These are phyloP conservation scores for Coluber constrictor DNA, from an alignment of 2,797 vertebrate species.

Conservation along the genomic window DNA sequence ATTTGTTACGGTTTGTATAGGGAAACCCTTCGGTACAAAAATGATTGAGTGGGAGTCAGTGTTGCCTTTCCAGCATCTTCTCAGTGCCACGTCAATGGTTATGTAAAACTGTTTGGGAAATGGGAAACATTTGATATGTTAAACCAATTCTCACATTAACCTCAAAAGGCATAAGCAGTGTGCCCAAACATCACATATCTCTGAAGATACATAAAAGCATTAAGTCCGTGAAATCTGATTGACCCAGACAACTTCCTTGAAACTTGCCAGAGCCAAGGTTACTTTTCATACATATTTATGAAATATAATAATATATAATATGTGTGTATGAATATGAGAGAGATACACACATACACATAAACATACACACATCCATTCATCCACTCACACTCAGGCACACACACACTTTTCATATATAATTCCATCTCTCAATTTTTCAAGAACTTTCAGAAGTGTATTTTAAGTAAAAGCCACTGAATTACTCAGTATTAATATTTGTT, in stretches of 20 bases:
- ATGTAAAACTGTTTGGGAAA: neutral
- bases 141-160: neutral
- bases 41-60: neutral
- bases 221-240: neutral
- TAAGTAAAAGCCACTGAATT: neutral
- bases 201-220: neutral
- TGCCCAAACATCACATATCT: neutral
- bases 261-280: neutral
- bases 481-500: neutral
- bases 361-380: too few species aligned
- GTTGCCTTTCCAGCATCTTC: neutral
- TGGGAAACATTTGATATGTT: neutral
- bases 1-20: neutral
- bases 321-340: neutral
- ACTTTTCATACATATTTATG: neutral
- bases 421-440: neutral
- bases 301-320: neutral
- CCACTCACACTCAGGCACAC: neutral
- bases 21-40: neutral
- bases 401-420: neutral
- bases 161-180: neutral
- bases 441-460: neutral
- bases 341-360: too few species aligned
- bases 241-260: neutral
- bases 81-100: neutral